These are phyloP conservation scores for Borostomias antarcticus DNA, from an alignment of 2,797 vertebrate species.

Conservation along the genomic window DNA sequence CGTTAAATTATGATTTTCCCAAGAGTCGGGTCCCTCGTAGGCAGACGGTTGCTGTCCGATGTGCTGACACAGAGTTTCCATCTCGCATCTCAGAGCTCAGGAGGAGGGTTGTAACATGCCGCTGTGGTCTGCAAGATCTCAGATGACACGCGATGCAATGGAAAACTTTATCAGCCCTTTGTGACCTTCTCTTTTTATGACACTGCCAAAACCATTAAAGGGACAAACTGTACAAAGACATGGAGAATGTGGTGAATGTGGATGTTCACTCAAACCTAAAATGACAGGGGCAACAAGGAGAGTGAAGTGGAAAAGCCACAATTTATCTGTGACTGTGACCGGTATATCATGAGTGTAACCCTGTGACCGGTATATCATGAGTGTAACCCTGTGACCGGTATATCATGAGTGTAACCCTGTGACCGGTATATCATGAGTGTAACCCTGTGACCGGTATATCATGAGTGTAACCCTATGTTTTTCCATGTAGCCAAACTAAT, in stretches of 20 bases:
- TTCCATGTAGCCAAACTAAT: no score
- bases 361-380: no score
- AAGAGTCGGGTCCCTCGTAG: constrained; percentile 60
- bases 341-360: no score
- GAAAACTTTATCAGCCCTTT: constrained; percentile 37
- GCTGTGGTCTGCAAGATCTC: constrained; percentile 20
- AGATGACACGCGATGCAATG: constrained; percentile 31
- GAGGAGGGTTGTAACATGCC: constrained; percentile 29
- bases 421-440: no score
- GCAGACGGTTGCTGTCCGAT: constrained; percentile 42
- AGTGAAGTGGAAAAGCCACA: background rate
- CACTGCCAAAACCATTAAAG: constrained; percentile 28
- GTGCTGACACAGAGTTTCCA: constrained; percentile 68
- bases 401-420: no score
- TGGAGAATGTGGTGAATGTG: constrained; percentile 19
- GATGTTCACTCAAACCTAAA: constrained; percentile 16
- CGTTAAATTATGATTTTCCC: constrained; percentile 57
- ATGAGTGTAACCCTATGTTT: no score
- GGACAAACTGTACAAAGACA: constrained; percentile 6
- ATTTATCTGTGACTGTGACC: no score
- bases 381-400: no score
- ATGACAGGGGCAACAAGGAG: background rate
- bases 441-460: no score
- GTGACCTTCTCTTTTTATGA: constrained; percentile 3
- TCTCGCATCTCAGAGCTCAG: constrained; percentile 35